Percentiles rank a stretch among this genome's conserved stretches.
Conservation (phyloP, 2,797 vertebrate genomes). For the Acropternis orthonyx region DNA sequence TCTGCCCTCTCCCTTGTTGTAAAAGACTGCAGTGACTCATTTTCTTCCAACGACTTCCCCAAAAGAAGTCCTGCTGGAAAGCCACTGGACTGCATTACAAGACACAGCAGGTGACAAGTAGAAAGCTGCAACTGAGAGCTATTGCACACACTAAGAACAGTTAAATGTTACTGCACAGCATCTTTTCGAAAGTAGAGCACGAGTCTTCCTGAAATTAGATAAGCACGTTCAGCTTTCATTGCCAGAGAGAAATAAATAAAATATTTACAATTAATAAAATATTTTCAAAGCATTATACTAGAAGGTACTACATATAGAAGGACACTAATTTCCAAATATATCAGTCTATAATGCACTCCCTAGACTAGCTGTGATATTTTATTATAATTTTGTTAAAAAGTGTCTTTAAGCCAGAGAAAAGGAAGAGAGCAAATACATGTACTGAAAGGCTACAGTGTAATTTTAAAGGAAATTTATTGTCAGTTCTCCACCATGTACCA, state of each 20-base stretch:
- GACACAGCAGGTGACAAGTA: background rate
- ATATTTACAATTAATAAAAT: background rate
- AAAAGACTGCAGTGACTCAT: background rate
- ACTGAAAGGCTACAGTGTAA: background rate
- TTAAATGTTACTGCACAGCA: background rate
- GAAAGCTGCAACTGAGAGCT: background rate
- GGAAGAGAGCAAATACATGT: background rate
- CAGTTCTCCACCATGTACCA: background rate
- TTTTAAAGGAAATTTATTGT: background rate
- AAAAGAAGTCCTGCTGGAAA: background rate
- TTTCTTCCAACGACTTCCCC: background rate
- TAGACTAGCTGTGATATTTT: background rate
- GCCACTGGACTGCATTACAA: background rate
- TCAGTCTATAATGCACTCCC: background rate
- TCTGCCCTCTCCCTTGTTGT: background rate
- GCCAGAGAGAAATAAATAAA: background rate
- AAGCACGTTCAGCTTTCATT: background rate
- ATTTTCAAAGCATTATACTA: background rate
- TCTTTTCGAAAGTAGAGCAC: background rate
- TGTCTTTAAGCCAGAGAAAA: background rate
- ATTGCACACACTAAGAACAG: background rate
- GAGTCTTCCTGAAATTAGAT: background rate
- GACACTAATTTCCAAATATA: background rate
- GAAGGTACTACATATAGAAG: background rate
- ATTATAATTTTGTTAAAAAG: background rate